Evolutionary conservation across 35 echinoderm and acorn worm genomes (phyloP).

Genomic region (Ophioderma brevispina): DNA sequence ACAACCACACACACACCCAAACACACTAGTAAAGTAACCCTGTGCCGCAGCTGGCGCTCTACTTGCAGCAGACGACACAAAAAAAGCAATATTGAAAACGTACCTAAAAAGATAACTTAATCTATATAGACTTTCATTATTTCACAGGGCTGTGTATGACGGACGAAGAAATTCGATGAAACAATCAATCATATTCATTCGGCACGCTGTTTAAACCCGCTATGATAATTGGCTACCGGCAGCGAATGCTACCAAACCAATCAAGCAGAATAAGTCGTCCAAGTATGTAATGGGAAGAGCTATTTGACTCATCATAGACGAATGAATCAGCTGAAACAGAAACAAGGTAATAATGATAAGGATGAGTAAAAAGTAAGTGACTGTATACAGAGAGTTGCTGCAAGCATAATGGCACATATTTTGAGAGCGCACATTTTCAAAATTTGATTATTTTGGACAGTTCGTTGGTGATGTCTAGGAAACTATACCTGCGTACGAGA

Average conservation of each 20-base stretch:
- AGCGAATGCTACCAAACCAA: neutral
- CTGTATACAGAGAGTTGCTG: no score
- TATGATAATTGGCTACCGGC: neutral
- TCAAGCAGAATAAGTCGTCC: neutral
- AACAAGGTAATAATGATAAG: neutral
- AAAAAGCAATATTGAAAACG: no score
- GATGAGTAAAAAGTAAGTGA: no score
- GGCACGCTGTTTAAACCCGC: neutral
- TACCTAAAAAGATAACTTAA: neutral
- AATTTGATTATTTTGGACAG: no score
- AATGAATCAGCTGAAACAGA: neutral
- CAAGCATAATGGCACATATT: no score
- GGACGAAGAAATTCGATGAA: neutral
- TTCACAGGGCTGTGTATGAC: neutral
- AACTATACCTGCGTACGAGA: no score
- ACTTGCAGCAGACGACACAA: no score
- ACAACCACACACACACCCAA: no score
- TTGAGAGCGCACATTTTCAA: no score
- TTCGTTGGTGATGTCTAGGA: no score
- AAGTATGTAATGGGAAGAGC: neutral
- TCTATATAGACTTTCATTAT: neutral
- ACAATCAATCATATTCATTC: neutral
- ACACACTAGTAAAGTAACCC: no score
- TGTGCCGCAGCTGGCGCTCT: no score
- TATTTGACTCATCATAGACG: neutral